Percentiles rank a stretch among this genome's conserved stretches.
Evolutionary conservation across 2,888 invertebrate species (phyloP).

Genomic region (Hanleya hanleyi): DNA sequence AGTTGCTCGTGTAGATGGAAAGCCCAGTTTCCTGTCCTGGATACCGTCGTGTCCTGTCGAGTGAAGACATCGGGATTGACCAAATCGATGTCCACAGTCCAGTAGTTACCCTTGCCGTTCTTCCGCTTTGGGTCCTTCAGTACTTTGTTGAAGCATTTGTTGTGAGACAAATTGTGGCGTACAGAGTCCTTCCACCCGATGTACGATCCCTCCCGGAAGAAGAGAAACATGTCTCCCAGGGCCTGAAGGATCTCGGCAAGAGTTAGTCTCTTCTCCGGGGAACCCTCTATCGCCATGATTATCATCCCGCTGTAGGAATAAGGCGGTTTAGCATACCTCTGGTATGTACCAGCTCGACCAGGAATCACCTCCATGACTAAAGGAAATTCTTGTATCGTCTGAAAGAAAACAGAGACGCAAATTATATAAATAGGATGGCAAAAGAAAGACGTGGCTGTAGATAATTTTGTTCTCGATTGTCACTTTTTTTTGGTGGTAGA

Average conservation of each 20-base stretch:
- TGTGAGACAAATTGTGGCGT: slow-evolving; percentile 28
- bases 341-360: slow-evolving; percentile 7
- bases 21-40: slow-evolving; percentile 12
- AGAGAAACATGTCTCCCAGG: slow-evolving; percentile 20
- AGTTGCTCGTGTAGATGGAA: slow-evolving; percentile 12
- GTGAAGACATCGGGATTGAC: slow-evolving; percentile 6
- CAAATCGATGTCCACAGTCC: slow-evolving; percentile 14
- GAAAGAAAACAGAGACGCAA: too few relatives aligned
- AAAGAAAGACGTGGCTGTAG: too few relatives aligned
- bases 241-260: slow-evolving; percentile 12
- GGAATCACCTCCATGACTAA: background rate
- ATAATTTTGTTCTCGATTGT: too few relatives aligned
- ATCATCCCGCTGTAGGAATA: slow-evolving; percentile 30
- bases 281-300: slow-evolving; percentile 18
- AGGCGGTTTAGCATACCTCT: slow-evolving; percentile 26
- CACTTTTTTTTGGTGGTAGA: too few relatives aligned
- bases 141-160: slow-evolving; percentile 19
- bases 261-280: background rate
- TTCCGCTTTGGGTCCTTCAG: background rate
- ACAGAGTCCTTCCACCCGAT: slow-evolving; percentile 26
- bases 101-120: slow-evolving; percentile 9
- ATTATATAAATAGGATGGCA: too few relatives aligned
- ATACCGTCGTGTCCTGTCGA: slow-evolving; percentile 13
- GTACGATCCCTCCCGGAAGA: slow-evolving; percentile 24
- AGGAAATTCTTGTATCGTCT: too few relatives aligned